Conservation (phyloP, 1,140 invertebrate genomes). For the Megathymus violae region DNA sequence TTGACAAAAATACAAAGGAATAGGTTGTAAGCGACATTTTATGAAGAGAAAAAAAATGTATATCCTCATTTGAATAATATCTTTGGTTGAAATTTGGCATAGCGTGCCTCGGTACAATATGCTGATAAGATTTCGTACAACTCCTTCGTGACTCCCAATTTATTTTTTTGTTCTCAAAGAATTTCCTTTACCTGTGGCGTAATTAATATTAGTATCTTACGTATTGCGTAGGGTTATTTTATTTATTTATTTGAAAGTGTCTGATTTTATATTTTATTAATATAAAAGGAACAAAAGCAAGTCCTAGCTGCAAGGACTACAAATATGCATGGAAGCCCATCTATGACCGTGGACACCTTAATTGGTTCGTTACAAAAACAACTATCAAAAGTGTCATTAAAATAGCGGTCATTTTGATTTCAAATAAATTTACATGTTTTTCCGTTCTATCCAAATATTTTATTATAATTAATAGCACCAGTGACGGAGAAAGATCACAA, state of each 20-base stretch:
- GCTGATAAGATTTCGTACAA: conserved; percentile 19
- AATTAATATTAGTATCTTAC: not conserved
- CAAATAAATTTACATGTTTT: no score
- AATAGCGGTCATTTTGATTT: no score
- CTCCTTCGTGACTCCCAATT: conserved; percentile 24
- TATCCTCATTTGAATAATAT: conserved; percentile 43
- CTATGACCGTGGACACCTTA: no score
- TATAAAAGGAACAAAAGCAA: no score
- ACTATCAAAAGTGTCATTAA: no score
- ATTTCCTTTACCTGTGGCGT: not conserved
- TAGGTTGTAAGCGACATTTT: conserved; percentile 34
- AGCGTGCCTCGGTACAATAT: conserved; percentile 32
- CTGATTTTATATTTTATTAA: no score
- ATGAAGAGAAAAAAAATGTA: conserved; percentile 2
- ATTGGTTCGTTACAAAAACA: no score
- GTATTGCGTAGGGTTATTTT: not conserved
- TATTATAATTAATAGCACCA: no score
- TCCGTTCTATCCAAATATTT: no score
- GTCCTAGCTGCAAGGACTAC: no score
- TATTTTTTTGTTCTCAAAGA: conserved; percentile 18
- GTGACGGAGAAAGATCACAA: no score
- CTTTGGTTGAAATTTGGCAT: conserved; percentile 25
- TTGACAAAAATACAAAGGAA: conserved; percentile 17
- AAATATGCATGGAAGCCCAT: no score
- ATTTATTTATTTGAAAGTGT: not conserved